phyloP scores from a whole-genome alignment of 2,888 invertebrate species.

The Yponomeuta cagnagella region DNA sequence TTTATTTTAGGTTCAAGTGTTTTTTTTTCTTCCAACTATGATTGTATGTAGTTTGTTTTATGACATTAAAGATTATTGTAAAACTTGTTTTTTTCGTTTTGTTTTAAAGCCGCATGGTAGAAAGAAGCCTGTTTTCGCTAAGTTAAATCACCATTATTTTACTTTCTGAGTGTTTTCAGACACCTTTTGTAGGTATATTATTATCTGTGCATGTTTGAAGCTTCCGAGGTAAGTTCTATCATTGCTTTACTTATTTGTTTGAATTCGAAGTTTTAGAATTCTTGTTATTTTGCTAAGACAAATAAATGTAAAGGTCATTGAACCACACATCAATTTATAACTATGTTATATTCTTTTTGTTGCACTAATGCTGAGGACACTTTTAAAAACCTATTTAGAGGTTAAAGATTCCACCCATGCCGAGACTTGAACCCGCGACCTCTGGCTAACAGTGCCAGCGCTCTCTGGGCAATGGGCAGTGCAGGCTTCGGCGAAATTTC shows the following conservation, averaged over 20 bases:
- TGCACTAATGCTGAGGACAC: too few species aligned
- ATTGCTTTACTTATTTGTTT: not conserved
- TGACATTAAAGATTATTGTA: slow-evolving; percentile 64
- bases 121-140: slow-evolving; percentile 21
- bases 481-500: too few species aligned
- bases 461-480: too few species aligned
- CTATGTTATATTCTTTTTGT: too few species aligned
- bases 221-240: slow-evolving; percentile 19
- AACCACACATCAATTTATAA: too few species aligned
- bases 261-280: too few species aligned
- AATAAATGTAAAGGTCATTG: too few species aligned
- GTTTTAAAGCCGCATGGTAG: slow-evolving; percentile 55
- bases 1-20: slow-evolving; percentile 54
- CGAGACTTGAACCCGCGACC: too few species aligned
- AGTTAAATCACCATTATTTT: slow-evolving; percentile 14
- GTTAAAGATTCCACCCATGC: too few species aligned
- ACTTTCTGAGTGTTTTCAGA: slow-evolving; percentile 20
- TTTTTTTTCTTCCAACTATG: slow-evolving; percentile 17
- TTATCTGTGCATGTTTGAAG: slow-evolving; percentile 27
- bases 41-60: slow-evolving; percentile 40
- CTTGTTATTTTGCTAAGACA: too few species aligned
- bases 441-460: too few species aligned
- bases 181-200: slow-evolving; percentile 17
- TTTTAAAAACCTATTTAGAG: too few species aligned
- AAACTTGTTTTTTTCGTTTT: slow-evolving; percentile 35